These are phyloP conservation scores for Himalopsyche kuldschensis DNA, from an alignment of 2,888 invertebrate genomes.

Conservation along the genomic window DNA sequence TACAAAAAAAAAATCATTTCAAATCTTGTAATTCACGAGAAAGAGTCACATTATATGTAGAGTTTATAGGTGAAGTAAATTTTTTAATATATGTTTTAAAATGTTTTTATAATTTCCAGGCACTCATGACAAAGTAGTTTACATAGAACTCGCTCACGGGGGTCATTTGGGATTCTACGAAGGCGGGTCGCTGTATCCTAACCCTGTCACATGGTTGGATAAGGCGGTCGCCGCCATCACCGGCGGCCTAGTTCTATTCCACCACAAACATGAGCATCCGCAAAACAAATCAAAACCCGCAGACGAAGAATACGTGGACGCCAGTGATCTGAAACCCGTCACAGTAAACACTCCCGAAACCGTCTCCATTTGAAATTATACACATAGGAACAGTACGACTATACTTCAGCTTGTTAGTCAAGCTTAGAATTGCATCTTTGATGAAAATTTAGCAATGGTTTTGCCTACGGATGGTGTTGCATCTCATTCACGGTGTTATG, in stretches of 20 bases:
- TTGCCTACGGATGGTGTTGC: not conserved
- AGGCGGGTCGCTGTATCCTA: conserved; percentile 83
- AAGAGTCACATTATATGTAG: too few species aligned
- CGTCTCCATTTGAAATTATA: not conserved
- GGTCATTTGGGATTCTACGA: conserved; percentile 96
- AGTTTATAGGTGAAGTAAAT: too few species aligned
- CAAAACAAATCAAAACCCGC: conserved; percentile 12
- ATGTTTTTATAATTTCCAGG: conserved; percentile 52
- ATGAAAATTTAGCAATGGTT: not conserved
- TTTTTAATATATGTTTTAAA: too few species aligned
- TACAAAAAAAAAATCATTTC: too few species aligned
- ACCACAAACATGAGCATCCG: conserved; percentile 47
- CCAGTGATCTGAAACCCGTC: conserved; percentile 9
- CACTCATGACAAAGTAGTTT: conserved; percentile 68
- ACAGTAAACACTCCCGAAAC: not conserved
- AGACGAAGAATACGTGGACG: conserved; percentile 29
- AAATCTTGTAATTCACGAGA: too few species aligned
- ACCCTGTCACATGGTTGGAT: conserved; percentile 92
- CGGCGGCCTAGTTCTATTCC: conserved; percentile 70
- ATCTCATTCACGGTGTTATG: not conserved
- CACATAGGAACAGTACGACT: not conserved
- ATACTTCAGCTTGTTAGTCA: not conserved
- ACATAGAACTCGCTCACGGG: conserved; percentile 84
- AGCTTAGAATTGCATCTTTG: not conserved
- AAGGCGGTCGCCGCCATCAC: conserved; percentile 81